Base-by-base conservation (phyloP, 2,888 invertebrate species). In the Eretmocerus hayati region DNA sequence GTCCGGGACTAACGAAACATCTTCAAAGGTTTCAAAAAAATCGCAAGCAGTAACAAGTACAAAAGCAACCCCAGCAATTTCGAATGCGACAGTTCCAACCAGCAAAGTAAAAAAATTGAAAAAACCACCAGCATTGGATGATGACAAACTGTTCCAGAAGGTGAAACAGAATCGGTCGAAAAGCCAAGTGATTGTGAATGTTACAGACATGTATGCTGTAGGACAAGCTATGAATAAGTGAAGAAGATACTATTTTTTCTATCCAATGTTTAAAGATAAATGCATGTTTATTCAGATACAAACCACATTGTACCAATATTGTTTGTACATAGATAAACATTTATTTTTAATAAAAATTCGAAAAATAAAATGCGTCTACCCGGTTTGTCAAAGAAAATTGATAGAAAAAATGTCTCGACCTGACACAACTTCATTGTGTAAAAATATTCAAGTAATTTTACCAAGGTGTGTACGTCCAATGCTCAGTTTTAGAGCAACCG, bases 201-300 rank as follows among this genome's bases (percentile, higher is more conserved):
- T 48, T 5, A 32, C 19, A 4, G 48, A 53, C 18, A 46, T 53
- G 32, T 50, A 48, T 19, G 51, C 54, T 4, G 31, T 54, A 22
- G 54, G 54, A 19, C 46, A 51, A 8, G 40, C 50, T 23, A 46
- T 54, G 2, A 51, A 50, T 20, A 53, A 53, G 19, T 46, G 33
- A 40, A 13, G 18, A 35, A 15, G 13, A n/a, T n/a, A n/a, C n/a
- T n/a, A n/a, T n/a, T n/a, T n/a, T n/a, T n/a, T n/a, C n/a, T n/a
- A n/a, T n/a, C n/a, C n/a, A n/a, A n/a, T n/a, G n/a, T n/a, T n/a
- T n/a, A n/a, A n/a, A n/a, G n/a, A n/a, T n/a, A n/a, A n/a, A n/a
- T n/a, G n/a, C n/a, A n/a, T n/a, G n/a, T n/a, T n/a, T n/a, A n/a
- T n/a, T n/a, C n/a, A n/a, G n/a, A n/a, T n/a, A n/a, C n/a, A n/a